Evolutionary conservation across 2,797 vertebrate species (phyloP), one percentile per base, ranked within the genome.

Genomic region (Enteromius trimaculatus): DNA sequence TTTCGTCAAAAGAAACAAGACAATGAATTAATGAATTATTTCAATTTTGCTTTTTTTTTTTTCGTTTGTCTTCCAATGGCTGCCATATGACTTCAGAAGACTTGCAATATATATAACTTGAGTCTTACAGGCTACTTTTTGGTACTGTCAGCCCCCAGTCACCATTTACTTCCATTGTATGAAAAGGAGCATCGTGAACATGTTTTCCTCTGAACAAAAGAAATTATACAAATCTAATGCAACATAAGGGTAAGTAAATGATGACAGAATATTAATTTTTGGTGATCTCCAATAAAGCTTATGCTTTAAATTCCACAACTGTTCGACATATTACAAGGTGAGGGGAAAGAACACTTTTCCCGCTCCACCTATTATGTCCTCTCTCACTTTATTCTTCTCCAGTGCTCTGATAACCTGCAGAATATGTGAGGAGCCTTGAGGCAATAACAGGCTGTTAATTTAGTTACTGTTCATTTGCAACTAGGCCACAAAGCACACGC

Each of bases 391-490:
- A 39, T 66, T 39, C 55, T 78, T 8, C 81, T 77, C 66, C 68
- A 55, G 16, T 80, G 76, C 85, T 83, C 74, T 64, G 77, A 77
- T 85, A 84, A 84, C 79, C 83, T 66, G 19, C 79, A 79, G 83
- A 75, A 83, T 86, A 80, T 69, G 55, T 82, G 70, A 85, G 68
- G 49, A 81, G 75, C 85, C 86, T 85, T 65, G 60, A 49, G 78
- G 83, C 83, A 60, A 82, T 34, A 60, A 79, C 79, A 82, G 88
- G 76, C 85, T 88, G 85, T 85, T 85, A 55, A 74, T 82, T 80
- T 81, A 82, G 81, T 89, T 85, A 77, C 74, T 69, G 71, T 77
- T 89, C 69, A 82, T 78, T 70, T 82, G 82, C 53, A 84, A 71
- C 79, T 82, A 76, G 77, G 68, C 68, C 77, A 80, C 77, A 81